Conservation (phyloP, 1,140 invertebrate species). For the Trichonephila inaurata region DNA sequence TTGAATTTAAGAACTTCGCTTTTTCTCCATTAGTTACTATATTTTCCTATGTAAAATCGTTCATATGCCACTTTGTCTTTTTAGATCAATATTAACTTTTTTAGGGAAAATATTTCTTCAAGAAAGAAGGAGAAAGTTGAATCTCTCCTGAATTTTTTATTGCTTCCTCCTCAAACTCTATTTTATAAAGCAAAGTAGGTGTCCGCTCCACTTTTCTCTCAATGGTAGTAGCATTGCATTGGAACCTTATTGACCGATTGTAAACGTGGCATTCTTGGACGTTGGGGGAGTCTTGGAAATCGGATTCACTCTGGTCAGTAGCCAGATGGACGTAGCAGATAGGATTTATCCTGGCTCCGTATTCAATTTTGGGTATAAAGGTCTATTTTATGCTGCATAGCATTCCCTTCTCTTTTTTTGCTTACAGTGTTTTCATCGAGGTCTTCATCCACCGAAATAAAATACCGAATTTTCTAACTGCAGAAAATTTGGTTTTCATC, state of each 20-base stretch:
- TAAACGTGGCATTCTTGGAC: conserved; percentile 40
- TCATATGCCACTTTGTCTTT: conserved; percentile 17
- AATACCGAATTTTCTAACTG: not conserved
- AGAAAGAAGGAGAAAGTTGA: conserved; percentile 5
- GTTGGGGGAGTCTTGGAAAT: conserved; percentile 43
- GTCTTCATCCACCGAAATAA: not conserved
- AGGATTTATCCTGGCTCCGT: conserved; percentile 39
- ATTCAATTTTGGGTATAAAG: conserved; percentile 49
- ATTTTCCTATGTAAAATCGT: not conserved
- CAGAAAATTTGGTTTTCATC: not conserved
- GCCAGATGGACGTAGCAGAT: conserved; percentile 35
- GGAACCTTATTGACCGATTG: conserved; percentile 34
- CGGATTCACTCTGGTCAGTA: conserved; percentile 51
- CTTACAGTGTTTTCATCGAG: not conserved
- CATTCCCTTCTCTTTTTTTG: conserved; percentile 5
- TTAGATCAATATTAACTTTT: conserved; percentile 21
- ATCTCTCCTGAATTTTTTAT: conserved; percentile 44
- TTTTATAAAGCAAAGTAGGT: conserved; percentile 43
- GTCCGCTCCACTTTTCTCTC: conserved; percentile 40
- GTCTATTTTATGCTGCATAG: conserved; percentile 48
- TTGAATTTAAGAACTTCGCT: no score
- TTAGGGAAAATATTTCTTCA: conserved; percentile 28
- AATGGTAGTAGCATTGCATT: conserved; percentile 43
- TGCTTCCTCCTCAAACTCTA: conserved; percentile 32
- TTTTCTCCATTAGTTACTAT: not conserved